Evolutionary conservation across 2,888 invertebrate species (phyloP).

Genomic region (Sussaba pulchella): DNA sequence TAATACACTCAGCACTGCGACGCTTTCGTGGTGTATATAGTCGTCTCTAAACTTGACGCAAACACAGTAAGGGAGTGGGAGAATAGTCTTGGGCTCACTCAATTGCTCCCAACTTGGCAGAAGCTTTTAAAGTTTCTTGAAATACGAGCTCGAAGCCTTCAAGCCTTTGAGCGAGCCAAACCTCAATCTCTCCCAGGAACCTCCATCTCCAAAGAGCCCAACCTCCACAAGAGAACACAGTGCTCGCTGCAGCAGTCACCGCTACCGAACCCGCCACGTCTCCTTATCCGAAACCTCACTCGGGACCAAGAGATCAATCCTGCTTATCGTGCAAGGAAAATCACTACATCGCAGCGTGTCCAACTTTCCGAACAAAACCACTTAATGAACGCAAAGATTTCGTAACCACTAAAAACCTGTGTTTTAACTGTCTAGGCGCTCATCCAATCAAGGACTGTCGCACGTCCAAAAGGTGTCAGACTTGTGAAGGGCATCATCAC

Average conservation of each 20-base stretch:
- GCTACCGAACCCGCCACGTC: no score
- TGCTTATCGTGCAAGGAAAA: neutral
- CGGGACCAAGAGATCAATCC: no score
- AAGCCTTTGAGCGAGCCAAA: no score
- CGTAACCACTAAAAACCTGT: slow-evolving; percentile 2
- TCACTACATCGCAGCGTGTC: slow-evolving; percentile 6
- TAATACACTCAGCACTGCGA: slow-evolving; percentile 16
- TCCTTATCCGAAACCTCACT: no score
- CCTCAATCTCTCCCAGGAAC: no score
- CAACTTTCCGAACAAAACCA: slow-evolving; percentile 1
- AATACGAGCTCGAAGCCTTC: no score
- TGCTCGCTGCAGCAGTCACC: no score
- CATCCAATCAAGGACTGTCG: neutral
- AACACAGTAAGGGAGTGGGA: slow-evolving; percentile 12
- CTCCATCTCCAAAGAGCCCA: no score
- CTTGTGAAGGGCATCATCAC: slow-evolving; percentile 17
- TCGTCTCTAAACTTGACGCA: slow-evolving; percentile 12
- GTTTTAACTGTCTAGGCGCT: slow-evolving; percentile 13
- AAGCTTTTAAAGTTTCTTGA: neutral
- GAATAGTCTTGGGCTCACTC: slow-evolving; percentile 6
- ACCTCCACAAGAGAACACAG: no score
- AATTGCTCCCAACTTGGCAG: neutral
- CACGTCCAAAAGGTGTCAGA: no score
- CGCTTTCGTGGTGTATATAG: slow-evolving; percentile 8
- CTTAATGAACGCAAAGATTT: neutral